Evolutionary conservation across 2,113 vertebrate species (phyloP).

Genomic region (Verasper variegatus): DNA sequence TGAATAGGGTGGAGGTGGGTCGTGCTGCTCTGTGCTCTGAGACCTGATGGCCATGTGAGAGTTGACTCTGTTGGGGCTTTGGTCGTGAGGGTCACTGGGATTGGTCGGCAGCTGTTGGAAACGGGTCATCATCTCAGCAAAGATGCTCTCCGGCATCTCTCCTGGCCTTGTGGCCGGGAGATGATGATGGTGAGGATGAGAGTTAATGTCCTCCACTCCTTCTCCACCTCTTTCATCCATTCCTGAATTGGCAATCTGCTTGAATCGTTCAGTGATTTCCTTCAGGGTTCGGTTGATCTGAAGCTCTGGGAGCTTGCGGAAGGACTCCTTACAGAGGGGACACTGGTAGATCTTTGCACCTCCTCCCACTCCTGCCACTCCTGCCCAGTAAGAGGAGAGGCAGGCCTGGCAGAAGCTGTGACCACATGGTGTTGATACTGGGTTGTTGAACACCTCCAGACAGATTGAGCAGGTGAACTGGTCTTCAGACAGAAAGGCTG

Average conservation of each 20-base stretch:
- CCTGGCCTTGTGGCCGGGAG: neutral
- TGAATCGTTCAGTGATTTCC: slow-evolving; percentile 84
- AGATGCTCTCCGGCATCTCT: slow-evolving; percentile 55
- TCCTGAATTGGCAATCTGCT: slow-evolving; percentile 52
- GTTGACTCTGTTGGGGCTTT: neutral
- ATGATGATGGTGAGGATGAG: neutral
- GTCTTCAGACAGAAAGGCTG: slow-evolving; percentile 76
- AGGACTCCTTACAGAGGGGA: slow-evolving; percentile 82
- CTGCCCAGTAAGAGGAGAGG: slow-evolving; percentile 80
- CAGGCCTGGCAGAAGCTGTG: slow-evolving; percentile 83
- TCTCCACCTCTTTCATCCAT: neutral
- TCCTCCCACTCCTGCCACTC: neutral
- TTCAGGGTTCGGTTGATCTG: slow-evolving; percentile 81
- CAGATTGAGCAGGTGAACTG: slow-evolving; percentile 84
- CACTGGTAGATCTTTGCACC: slow-evolving; percentile 66
- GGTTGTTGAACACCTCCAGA: slow-evolving; percentile 80
- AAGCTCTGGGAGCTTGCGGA: slow-evolving; percentile 75
- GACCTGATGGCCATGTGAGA: neutral
- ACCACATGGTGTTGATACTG: slow-evolving; percentile 81
- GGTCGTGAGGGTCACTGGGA: neutral
- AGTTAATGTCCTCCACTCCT: neutral
- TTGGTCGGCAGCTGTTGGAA: slow-evolving; percentile 40
- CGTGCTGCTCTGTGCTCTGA: neutral
- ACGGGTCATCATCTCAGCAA: slow-evolving; percentile 71
- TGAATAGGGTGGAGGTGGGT: slow-evolving; percentile 52